Evolutionary conservation across 2,888 invertebrate species (phyloP).

Genomic region (Drosophila tanythrix): DNA sequence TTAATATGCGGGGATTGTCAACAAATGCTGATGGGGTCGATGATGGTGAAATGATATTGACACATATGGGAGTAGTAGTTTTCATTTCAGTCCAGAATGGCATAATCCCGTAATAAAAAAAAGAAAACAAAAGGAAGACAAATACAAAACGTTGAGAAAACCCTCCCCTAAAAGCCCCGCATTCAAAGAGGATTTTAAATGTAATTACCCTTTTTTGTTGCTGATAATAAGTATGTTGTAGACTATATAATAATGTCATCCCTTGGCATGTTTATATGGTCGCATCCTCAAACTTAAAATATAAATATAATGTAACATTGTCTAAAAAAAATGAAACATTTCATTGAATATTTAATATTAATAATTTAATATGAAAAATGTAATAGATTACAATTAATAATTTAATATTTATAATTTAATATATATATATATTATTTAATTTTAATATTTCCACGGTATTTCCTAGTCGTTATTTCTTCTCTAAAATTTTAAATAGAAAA

Average conservation of each 20-base stretch:
- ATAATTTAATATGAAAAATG: no score
- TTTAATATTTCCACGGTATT: not conserved
- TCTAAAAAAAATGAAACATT: not conserved
- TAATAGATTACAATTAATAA: not conserved
- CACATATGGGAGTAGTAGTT: conserved; percentile 11
- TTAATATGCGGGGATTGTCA: not conserved
- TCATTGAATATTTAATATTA: not conserved
- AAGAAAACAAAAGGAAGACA: conserved; percentile 8
- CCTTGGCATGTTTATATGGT: conserved; percentile 4
- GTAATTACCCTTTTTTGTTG: conserved; percentile 32
- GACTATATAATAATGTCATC: conserved; percentile 12
- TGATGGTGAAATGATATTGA: not conserved
- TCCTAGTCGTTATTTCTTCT: not conserved
- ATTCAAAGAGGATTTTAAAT: conserved; percentile 12
- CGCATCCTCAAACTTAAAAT: not conserved
- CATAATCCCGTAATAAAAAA: conserved; percentile 21
- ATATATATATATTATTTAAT: not conserved
- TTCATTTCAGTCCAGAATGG: conserved; percentile 23
- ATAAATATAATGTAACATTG: not conserved
- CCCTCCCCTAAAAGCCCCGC: conserved; percentile 44
- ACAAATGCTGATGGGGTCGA: conserved; percentile 1
- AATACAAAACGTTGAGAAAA: conserved; percentile 23
- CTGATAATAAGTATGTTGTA: conserved; percentile 6
- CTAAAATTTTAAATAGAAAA: not conserved
- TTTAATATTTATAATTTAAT: not conserved